phyloP scores from a whole-genome alignment of 2,113 vertebrate genomes.

The Willisornis vidua region DNA sequence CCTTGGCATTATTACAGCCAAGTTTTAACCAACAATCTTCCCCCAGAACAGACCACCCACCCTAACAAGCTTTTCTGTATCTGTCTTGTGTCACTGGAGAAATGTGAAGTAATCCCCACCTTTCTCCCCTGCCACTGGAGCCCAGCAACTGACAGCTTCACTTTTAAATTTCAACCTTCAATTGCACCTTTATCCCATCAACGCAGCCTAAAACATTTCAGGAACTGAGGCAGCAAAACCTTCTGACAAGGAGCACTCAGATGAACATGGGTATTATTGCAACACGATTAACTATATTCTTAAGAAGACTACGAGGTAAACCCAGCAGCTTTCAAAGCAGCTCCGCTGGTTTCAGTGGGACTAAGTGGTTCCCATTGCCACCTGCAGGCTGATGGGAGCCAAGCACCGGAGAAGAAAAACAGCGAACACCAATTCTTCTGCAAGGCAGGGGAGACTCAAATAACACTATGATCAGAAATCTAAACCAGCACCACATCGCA shows the following conservation, averaged over 20 bases:
- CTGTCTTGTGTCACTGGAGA: neutral
- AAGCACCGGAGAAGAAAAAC: neutral
- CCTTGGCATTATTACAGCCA: too few relatives aligned
- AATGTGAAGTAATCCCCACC: neutral
- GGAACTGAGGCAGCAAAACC: neutral
- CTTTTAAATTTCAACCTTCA: neutral
- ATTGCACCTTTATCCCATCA: neutral
- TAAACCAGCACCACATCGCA: neutral
- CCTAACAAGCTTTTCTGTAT: neutral
- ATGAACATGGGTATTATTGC: neutral
- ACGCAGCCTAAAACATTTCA: neutral
- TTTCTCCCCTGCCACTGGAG: neutral
- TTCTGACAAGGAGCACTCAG: neutral
- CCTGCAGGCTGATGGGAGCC: neutral
- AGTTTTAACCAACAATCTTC: neutral
- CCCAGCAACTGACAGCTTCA: neutral
- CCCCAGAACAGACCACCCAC: neutral
- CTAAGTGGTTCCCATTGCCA: neutral
- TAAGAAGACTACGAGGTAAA: neutral
- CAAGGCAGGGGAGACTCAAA: neutral
- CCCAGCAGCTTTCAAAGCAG: neutral
- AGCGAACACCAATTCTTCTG: neutral
- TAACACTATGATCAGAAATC: accelerated
- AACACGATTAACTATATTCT: neutral
- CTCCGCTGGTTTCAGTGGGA: neutral